phyloP scores from a whole-genome alignment of 1,140 invertebrate genomes.

The Drosophila bipectinata region DNA sequence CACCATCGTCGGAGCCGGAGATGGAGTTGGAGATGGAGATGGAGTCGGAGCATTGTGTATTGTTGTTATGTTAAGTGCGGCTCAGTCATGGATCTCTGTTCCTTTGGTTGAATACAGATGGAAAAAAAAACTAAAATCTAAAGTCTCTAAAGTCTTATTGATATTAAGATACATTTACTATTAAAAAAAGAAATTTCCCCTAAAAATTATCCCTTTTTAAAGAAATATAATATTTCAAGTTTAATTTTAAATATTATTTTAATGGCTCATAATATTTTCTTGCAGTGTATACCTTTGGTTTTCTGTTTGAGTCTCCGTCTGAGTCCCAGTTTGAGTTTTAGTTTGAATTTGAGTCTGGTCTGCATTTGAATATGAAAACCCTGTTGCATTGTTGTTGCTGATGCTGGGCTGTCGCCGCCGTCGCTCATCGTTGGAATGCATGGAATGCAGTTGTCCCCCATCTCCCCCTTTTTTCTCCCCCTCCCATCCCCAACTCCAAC shows the following conservation, averaged over 20 bases:
- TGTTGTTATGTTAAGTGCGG: constrained; percentile 77
- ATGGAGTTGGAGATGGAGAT: too few species aligned
- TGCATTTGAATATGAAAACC: constrained; percentile 79
- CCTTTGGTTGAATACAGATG: constrained; percentile 7
- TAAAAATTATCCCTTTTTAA: too few species aligned
- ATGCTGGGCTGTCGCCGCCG: constrained; percentile 12
- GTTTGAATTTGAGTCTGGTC: constrained; percentile 47
- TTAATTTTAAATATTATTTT: too few species aligned
- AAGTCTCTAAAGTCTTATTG: too few species aligned
- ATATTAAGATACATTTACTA: too few species aligned
- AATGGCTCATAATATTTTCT: background rate
- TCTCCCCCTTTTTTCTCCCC: constrained; percentile 1
- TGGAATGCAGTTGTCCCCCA: constrained; percentile 65
- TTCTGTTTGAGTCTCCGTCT: constrained; percentile 34
- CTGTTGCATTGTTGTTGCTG: constrained; percentile 46
- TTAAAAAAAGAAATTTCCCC: too few species aligned
- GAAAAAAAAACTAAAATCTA: background rate
- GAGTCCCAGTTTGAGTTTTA: constrained; percentile 24
- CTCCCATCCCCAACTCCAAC: constrained; percentile 1
- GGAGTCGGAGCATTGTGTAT: constrained; percentile 56
- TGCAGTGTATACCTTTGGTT: background rate
- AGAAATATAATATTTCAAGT: too few species aligned
- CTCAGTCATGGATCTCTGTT: constrained; percentile 38
- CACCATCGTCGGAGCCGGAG: constrained; percentile 5
- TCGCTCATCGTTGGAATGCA: constrained; percentile 56